phyloP scores from a whole-genome alignment of 1,140 invertebrate genomes.

The Theocolax elegans region DNA sequence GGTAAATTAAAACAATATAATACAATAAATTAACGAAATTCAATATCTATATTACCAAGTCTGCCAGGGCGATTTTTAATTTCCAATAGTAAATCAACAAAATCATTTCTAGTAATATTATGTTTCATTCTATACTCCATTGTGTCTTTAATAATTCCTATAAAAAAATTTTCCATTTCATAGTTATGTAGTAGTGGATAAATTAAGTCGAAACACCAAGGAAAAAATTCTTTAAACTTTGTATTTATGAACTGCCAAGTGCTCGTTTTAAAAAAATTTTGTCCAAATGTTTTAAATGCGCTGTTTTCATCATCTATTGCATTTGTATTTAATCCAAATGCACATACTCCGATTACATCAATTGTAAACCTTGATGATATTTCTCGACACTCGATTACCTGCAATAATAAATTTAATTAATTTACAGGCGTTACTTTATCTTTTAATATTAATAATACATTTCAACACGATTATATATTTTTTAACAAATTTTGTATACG shows the following conservation, averaged over 20 bases:
- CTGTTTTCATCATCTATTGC: slow-evolving; percentile 67
- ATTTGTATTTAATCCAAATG: slow-evolving; percentile 71
- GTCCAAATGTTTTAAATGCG: slow-evolving; percentile 65
- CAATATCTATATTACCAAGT: slow-evolving; percentile 13
- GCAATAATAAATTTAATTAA: too few species aligned
- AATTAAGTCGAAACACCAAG: slow-evolving; percentile 43
- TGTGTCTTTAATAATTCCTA: slow-evolving; percentile 58
- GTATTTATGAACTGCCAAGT: slow-evolving; percentile 26
- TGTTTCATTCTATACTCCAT: slow-evolving; percentile 62
- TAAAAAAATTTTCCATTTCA: slow-evolving; percentile 65
- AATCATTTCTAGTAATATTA: slow-evolving; percentile 65
- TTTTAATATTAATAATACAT: too few species aligned
- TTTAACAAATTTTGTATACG: too few species aligned
- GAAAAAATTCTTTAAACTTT: not conserved
- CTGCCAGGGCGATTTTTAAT: slow-evolving; percentile 62
- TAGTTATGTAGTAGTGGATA: slow-evolving; percentile 9
- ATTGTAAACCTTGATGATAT: slow-evolving; percentile 63
- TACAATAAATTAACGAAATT: too few species aligned
- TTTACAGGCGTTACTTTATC: too few species aligned
- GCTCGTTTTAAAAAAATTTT: slow-evolving; percentile 53
- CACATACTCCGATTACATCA: slow-evolving; percentile 70
- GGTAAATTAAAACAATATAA: too few species aligned
- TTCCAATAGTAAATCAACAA: slow-evolving; percentile 68
- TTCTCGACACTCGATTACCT: slow-evolving; percentile 52
- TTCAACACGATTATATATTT: too few species aligned